Base-by-base conservation (phyloP, 1,140 invertebrate genomes). In the Vollenhovia emeryi region DNA sequence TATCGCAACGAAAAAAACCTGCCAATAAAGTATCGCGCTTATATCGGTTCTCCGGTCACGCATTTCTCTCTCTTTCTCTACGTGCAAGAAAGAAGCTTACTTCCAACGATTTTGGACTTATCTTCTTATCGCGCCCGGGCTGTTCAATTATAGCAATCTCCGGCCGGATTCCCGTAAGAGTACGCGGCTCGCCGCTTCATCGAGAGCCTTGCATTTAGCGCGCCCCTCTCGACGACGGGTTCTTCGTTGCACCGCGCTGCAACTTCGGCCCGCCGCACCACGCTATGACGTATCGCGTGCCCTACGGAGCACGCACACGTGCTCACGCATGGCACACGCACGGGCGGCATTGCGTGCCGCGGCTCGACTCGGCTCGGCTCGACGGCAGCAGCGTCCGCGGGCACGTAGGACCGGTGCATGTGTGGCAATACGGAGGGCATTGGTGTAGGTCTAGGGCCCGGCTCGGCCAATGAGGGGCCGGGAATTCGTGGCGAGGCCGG, bases 371-470 rank as follows among this genome's bases (percentile, higher is more conserved):
- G 30, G 24, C 21, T 68, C 59, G 48, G 36, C 62, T 57, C 64
- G 64, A 30, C 57, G 8, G 18, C 52, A 36, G 4, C 33, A 48
- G 24, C 52, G 27, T 43, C 8, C 57, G 74, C 75, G 75, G 11
- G 8, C 62, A 86, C 89, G 88, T 87, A 87, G 83, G 69, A 80
- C 76, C 59, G 66, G 45, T 62, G 89, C 86, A 84, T 90, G 85
- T 89, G 89, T 84, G 74, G 79, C 86, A 75, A 74, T 30, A 90
- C 88, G 84, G 88, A 87, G 86, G 86, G 85, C 79, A 93, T 95
- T 95, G 94, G 93, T 94, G 88, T 93, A 95, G 94, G 94, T 94
- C 94, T 94, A 95, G 94, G 94, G 93, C 93, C 94, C 93, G 89
- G 91, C 91, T 93, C 93, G 93, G 90, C 94, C 94, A 94, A 94